phyloP scores from a whole-genome alignment of 1,140 invertebrate species.

The Wasmannia auropunctata region DNA sequence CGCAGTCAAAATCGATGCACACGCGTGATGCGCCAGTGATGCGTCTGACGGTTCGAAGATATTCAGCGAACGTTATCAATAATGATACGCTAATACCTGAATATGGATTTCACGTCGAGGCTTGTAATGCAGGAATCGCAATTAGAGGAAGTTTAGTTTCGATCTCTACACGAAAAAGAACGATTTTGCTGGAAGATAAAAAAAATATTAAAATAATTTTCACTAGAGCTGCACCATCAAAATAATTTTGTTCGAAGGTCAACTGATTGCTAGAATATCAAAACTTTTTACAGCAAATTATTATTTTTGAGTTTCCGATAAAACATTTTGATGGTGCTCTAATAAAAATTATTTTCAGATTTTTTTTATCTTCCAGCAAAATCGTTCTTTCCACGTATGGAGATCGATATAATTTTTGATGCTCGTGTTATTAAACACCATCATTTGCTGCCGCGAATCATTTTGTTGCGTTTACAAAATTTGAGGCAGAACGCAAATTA shows the following conservation, averaged over 20 bases:
- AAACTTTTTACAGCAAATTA: too few relatives aligned
- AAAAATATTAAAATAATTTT: too few relatives aligned
- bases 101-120: background rate
- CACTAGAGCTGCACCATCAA: too few relatives aligned
- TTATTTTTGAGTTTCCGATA: too few relatives aligned
- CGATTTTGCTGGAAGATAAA: too few relatives aligned
- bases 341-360: too few relatives aligned
- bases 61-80: background rate
- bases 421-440: background rate
- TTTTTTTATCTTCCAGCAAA: too few relatives aligned
- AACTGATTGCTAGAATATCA: too few relatives aligned
- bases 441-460: background rate
- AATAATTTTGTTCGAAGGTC: too few relatives aligned
- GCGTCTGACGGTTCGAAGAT: background rate
- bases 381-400: too few relatives aligned
- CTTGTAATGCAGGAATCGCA: background rate
- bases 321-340: too few relatives aligned
- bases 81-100: background rate
- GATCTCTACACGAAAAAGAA: background rate
- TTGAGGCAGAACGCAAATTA: slow-evolving; percentile 16
- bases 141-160: background rate
- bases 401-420: background rate
- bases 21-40: background rate
- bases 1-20: slow-evolving; percentile 69
- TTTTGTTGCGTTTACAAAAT: background rate